These are phyloP conservation scores for Astropecten irregularis DNA, from an alignment of 53 echinoderm and acorn worm species.

Conservation along the genomic window DNA sequence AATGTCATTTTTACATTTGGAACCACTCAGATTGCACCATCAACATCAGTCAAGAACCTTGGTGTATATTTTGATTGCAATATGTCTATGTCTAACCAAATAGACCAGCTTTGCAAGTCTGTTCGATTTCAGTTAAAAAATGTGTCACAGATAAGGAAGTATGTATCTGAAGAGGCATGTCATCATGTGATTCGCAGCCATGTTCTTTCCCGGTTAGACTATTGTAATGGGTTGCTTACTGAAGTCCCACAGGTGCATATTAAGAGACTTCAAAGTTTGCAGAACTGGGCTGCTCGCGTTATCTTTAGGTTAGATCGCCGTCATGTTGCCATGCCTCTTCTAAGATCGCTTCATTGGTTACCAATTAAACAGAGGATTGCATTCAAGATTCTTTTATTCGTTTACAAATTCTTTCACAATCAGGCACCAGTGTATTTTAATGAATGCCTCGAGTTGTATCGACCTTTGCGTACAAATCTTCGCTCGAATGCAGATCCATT, in stretches of 20 bases:
- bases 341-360: neutral
- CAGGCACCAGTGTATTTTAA: neutral
- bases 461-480: neutral
- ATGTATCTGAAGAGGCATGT: neutral
- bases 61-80: neutral
- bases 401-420: neutral
- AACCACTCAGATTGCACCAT: no score
- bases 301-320: neutral
- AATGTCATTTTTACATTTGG: no score
- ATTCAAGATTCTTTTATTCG: neutral
- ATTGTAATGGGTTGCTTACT: slow-evolving; percentile 2
- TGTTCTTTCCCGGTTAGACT: neutral
- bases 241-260: no score
- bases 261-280: neutral
- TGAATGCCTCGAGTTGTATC: neutral
- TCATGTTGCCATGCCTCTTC: neutral
- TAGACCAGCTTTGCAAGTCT: neutral
- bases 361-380: neutral
- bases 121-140: neutral
- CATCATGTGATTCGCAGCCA: neutral
- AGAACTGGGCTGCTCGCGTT: neutral
- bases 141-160: no score
- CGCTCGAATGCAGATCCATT: neutral
- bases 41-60: no score
- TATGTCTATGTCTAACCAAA: neutral